Percentiles rank a stretch among this genome's conserved stretches.
Conservation (phyloP, 2,888 invertebrate species). For the Miltochrista miniata region DNA sequence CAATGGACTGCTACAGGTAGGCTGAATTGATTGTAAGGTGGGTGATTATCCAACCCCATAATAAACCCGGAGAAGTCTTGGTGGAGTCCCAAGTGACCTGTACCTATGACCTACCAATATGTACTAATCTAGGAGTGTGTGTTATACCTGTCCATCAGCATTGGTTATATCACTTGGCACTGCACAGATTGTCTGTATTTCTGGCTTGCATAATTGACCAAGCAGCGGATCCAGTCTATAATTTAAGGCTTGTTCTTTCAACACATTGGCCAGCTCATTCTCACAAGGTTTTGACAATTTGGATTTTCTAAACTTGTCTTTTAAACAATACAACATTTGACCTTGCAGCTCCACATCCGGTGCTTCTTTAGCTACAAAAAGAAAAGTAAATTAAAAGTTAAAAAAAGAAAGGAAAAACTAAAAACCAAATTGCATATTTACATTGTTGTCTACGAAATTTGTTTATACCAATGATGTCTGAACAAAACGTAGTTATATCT, state of each 20-base stretch:
- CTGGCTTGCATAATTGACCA: conserved; percentile 90
- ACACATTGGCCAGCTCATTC: conserved; percentile 90
- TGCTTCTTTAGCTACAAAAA: conserved; percentile 72
- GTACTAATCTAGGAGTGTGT: too few relatives aligned
- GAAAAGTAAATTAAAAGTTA: conserved; percentile 8
- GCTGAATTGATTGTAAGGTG: too few relatives aligned
- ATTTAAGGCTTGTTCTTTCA: conserved; percentile 95
- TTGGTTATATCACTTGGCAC: conserved; percentile 71
- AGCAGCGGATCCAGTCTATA: conserved; percentile 95
- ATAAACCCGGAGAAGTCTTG: too few relatives aligned
- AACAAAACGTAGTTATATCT: conserved; percentile 89
- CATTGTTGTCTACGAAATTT: conserved; percentile 25
- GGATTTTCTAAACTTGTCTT: conserved; percentile 89
- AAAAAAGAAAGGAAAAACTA: conserved; percentile 4
- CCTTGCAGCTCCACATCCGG: conserved; percentile 91
- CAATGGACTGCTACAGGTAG: too few relatives aligned
- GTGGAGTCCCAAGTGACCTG: too few relatives aligned
- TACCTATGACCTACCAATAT: too few relatives aligned
- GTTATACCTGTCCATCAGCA: conserved; percentile 73
- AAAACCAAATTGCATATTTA: conserved; percentile 9
- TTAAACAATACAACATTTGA: conserved; percentile 92
- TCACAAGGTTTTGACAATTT: conserved; percentile 90
- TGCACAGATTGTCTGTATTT: conserved; percentile 87
- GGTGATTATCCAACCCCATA: too few relatives aligned
- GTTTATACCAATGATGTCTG: conserved; percentile 68